A percentile compares a stretch with the other conserved stretches of the same genome.
phyloP scores from a whole-genome alignment of 1,140 invertebrate genomes.

The Matsumurasca onukii region DNA sequence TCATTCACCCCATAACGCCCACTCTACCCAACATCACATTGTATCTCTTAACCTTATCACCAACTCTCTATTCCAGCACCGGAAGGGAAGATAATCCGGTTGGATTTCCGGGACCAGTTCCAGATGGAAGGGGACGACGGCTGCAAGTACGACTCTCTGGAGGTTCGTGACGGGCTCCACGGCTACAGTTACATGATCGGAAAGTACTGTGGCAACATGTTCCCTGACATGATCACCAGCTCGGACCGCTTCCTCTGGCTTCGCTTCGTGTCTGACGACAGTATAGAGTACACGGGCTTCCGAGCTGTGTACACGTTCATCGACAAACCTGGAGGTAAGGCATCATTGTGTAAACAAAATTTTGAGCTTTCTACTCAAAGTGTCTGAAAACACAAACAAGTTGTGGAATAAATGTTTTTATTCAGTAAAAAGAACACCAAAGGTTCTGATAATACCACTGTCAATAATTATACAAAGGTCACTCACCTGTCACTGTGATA shows the following conservation, averaged over 20 bases:
- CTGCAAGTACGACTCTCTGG: slow-evolving; percentile 80
- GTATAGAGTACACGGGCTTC: slow-evolving; percentile 82
- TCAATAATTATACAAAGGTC: no score
- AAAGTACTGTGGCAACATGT: slow-evolving; percentile 69
- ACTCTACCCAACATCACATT: no score
- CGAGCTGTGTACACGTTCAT: slow-evolving; percentile 71
- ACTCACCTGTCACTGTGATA: no score
- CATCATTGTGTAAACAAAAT: not conserved
- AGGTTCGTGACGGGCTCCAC: slow-evolving; percentile 80
- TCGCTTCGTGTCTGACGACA: slow-evolving; percentile 79
- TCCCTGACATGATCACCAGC: slow-evolving; percentile 74
- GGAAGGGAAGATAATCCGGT: slow-evolving; percentile 65
- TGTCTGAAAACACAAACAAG: not conserved
- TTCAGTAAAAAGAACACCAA: no score
- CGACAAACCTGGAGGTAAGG: slow-evolving; percentile 50
- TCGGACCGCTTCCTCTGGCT: slow-evolving; percentile 78
- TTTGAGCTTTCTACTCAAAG: not conserved
- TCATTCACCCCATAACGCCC: no score
- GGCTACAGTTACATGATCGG: slow-evolving; percentile 70
- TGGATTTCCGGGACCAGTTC: slow-evolving; percentile 82
- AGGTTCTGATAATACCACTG: no score
- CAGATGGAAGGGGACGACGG: slow-evolving; percentile 62
- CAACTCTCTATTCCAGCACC: slow-evolving; percentile 70
- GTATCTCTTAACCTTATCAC: no score
- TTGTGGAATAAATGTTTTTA: not conserved